phyloP scores from a whole-genome alignment of 2,113 vertebrate species.

The Atractosteus spatula region DNA sequence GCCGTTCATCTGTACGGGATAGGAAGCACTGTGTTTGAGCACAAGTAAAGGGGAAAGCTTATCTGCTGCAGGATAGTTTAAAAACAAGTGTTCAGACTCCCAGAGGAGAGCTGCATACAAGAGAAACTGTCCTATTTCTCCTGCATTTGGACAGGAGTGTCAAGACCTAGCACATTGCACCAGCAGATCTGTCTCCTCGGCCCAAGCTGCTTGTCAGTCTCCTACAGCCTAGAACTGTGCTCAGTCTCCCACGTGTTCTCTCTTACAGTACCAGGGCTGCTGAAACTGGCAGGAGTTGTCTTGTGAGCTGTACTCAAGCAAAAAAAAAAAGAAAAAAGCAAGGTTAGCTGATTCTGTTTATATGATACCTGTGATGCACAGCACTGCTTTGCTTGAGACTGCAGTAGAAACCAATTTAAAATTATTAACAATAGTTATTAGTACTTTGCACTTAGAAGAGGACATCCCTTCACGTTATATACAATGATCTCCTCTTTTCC shows the following conservation, averaged over 20 bases:
- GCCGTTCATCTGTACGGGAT: too few relatives aligned
- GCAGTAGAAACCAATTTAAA: too few relatives aligned
- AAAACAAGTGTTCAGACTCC: background rate
- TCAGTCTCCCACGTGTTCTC: background rate
- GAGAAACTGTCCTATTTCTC: constrained; percentile 1
- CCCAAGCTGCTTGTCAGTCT: background rate
- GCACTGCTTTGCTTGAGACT: too few relatives aligned
- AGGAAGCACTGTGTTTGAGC: background rate
- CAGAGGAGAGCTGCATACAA: background rate
- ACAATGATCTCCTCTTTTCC: too few relatives aligned
- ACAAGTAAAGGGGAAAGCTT: background rate
- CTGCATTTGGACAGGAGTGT: background rate
- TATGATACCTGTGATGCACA: too few relatives aligned
- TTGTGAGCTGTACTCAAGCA: background rate
- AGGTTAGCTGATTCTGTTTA: background rate
- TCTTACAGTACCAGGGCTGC: background rate
- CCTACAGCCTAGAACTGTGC: too few relatives aligned
- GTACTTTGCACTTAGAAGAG: too few relatives aligned
- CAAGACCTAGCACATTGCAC: background rate
- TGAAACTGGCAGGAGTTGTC: background rate
- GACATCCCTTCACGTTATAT: too few relatives aligned
- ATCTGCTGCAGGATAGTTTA: background rate
- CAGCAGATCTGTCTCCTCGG: background rate
- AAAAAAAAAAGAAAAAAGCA: background rate
- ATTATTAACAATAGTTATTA: too few relatives aligned